Evolutionary conservation across 1,140 invertebrate genomes (phyloP), one percentile per base, ranked within the genome.

Genomic region (Zaprionus gabonicus): DNA sequence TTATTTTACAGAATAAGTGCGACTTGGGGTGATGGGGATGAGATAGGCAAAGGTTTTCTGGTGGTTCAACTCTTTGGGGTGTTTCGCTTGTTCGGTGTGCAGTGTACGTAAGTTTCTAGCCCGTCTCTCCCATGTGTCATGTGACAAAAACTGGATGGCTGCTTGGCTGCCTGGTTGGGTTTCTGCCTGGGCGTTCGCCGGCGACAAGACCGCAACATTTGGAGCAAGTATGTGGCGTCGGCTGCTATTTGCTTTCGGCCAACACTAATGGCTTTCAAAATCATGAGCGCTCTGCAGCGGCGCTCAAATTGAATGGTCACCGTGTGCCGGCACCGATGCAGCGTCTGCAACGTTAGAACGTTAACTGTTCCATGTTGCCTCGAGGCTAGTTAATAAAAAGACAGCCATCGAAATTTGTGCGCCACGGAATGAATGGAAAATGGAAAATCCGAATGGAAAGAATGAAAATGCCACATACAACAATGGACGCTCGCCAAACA

Each of bases 131-230:
- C 9, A 5, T 51, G 20, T 51, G 20, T 51, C 46, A 41, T 38
- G 41, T 15, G n/a, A n/a, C 12, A n/a, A 12, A 23, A n/a, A 17
- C 51, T 44, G 36, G 15, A n/a, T 12, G 31, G 4, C 28, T 53
- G 28, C 1, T 28, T 28, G 60, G 25, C 9, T 63, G 60, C 34
- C 44, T 31, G 27, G 28, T 34, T 63, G 44, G 28, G 38, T 46
- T 23, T 27, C 12, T 46, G 44, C 7, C 38, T 60, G 46, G 31
- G n/a, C 31, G 55, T 27, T 17, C 27, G 55, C 25, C 6, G 17
- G 41, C 68, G 75, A 55, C 70, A 79, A 53, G 79, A 73, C 82
- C 78, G 53, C 78, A 85, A 68, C 78, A 85, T 85, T 85, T 81
- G 59, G 75, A 78, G 51, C 64, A 56, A 64, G 49, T 38, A 71